Evolutionary conservation across 2,888 invertebrate species (phyloP).

Genomic region (Coecobrya sp.): DNA sequence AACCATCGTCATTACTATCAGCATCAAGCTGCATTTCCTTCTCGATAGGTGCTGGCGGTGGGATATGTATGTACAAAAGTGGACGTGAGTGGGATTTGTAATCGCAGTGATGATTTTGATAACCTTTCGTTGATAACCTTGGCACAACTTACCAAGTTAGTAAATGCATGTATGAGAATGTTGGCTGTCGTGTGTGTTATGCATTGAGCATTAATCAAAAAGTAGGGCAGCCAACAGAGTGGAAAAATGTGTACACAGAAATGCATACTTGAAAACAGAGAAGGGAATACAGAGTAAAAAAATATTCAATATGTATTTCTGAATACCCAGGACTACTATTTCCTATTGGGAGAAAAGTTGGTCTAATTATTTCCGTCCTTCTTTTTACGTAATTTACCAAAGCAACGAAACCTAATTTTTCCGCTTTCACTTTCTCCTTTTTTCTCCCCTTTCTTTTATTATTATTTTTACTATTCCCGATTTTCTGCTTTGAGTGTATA

Average conservation of each 20-base stretch:
- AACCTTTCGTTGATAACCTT: slow-evolving; percentile 9
- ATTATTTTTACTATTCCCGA: not conserved
- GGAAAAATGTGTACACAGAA: slow-evolving; percentile 31
- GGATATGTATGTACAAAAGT: not conserved
- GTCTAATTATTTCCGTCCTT: slow-evolving; percentile 60
- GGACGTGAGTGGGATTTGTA: slow-evolving; percentile 11
- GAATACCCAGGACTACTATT: not conserved
- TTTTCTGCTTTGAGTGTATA: not conserved
- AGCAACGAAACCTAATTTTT: not conserved
- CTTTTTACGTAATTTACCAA: slow-evolving; percentile 32
- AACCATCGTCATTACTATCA: not conserved
- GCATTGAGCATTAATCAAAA: slow-evolving; percentile 56
- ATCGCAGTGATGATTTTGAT: not conserved
- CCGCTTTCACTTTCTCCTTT: not conserved
- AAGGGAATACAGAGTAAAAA: not conserved
- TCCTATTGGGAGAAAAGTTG: not conserved
- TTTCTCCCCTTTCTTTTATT: not conserved
- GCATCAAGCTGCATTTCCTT: not conserved
- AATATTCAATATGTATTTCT: not conserved
- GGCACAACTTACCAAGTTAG: not conserved
- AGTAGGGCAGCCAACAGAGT: slow-evolving; percentile 48
- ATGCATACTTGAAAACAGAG: not conserved
- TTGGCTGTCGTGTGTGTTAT: not conserved
- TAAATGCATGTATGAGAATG: not conserved
- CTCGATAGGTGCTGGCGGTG: not conserved